Base-by-base conservation (phyloP, 1,140 invertebrate species). In the Streblospio benedicti region DNA sequence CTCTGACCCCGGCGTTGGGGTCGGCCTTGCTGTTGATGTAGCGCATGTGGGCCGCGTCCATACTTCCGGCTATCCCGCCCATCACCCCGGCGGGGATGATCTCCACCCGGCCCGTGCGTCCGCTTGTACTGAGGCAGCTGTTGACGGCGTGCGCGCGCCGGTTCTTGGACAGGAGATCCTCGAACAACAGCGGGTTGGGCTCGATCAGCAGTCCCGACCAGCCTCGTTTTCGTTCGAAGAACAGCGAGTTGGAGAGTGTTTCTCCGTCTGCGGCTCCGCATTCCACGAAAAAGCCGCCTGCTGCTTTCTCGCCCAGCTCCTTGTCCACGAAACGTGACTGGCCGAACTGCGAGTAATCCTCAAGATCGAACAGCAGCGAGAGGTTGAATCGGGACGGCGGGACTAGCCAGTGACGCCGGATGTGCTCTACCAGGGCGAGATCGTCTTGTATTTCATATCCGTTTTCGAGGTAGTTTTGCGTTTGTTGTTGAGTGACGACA, bases 131-230 rank as follows among this genome's bases (percentile, higher is more conserved):
- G 14, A 56, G 20, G 44, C 52, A 61, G 44, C 14, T 35, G 32
- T 57, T 55, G 27, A 61, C 44, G n/a, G 59, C 56, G 47, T 61
- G 57, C 12, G 54, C 31, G 2, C 47, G 47, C 43, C 59, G 43
- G 31, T 44, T 35, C 35, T 80, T 81, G 6, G 57, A 57, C 0
- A 77, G 20, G 68, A 82, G 68, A 32, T 76, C 65, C 2, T 63
- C 63, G 67, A 80, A 81, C 58, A 81, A 81, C 2, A 74, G 52
- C 2, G 88, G 84, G 70, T 89, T 85, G 0, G 87, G 86, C 55
- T 89, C 83, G 9, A 88, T 83, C 49, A 89, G 79, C 5, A 90
- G 77, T 1, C 89, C 89, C 57, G 79, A 79, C 89, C 89, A 91
- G 44, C 80, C 81, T 5, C 87, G 79, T n/a, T 82, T 81, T 16